A percentile compares a stretch with the other conserved stretches of the same genome.
Evolutionary conservation across 2,888 invertebrate genomes (phyloP).

Genomic region (Heteromurus nitidus): DNA sequence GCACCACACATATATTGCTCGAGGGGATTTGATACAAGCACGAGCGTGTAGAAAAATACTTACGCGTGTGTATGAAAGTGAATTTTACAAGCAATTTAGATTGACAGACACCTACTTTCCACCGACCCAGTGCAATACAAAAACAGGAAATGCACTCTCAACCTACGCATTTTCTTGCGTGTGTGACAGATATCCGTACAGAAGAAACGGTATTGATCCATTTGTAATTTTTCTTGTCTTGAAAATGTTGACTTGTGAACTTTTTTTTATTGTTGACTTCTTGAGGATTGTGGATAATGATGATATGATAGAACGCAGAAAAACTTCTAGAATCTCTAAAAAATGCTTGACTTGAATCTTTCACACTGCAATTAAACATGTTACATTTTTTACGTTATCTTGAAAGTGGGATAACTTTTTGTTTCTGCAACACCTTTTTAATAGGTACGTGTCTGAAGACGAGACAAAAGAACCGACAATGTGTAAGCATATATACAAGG

Average conservation of each 20-base stretch:
- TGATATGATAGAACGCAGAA: too few relatives aligned
- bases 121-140: slow-evolving; percentile 9
- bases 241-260: slow-evolving; percentile 16
- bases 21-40: too few relatives aligned
- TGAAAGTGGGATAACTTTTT: too few relatives aligned
- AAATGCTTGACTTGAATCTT: too few relatives aligned
- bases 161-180: slow-evolving; percentile 33
- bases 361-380: background rate
- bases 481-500: background rate
- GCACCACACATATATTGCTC: too few relatives aligned
- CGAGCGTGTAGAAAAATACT: too few relatives aligned
- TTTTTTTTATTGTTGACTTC: too few relatives aligned
- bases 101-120: slow-evolving; percentile 26
- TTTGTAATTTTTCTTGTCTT: background rate
- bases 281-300: too few relatives aligned
- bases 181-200: background rate
- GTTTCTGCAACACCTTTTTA: too few relatives aligned
- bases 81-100: slow-evolving; percentile 18
- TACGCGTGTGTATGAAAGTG: background rate
- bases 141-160: slow-evolving; percentile 53
- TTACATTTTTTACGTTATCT: background rate
- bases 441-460: too few relatives aligned
- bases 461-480: too few relatives aligned
- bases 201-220: background rate
- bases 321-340: background rate